A percentile compares a stretch with the other conserved stretches of the same genome.
Conservation (phyloP, 2,797 vertebrate genomes). For the Chloroceryle inda region DNA sequence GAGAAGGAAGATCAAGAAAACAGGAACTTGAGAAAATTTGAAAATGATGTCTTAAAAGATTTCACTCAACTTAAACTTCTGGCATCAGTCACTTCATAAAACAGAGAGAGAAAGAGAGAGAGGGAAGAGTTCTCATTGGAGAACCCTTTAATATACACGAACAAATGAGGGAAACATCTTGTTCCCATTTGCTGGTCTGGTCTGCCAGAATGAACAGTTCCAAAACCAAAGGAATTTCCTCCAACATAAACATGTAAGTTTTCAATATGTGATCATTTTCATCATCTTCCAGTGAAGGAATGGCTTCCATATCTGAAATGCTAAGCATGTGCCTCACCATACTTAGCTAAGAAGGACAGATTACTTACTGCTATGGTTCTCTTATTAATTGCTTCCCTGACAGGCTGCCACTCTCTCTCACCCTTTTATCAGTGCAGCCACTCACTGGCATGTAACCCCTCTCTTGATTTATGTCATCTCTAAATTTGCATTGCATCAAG, state of each 20-base stretch:
- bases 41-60: background rate
- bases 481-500: background rate
- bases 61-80: background rate
- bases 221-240: background rate
- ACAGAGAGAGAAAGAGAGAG: background rate
- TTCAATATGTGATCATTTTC: background rate
- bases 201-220: background rate
- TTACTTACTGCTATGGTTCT: background rate
- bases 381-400: background rate
- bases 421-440: background rate
- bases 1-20: background rate
- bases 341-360: background rate
- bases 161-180: background rate
- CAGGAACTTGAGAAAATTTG: background rate
- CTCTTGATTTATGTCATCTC: conserved; percentile 4
- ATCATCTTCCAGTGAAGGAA: background rate
- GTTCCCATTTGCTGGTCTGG: background rate
- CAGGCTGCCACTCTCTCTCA: background rate
- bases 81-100: background rate
- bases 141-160: background rate
- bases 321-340: background rate
- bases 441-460: background rate
- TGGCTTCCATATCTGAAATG: background rate
- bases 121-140: background rate
- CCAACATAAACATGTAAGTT: background rate